These are phyloP conservation scores for Platysternon megacephalum DNA, from an alignment of 2,113 vertebrate genomes.

Conservation along the genomic window DNA sequence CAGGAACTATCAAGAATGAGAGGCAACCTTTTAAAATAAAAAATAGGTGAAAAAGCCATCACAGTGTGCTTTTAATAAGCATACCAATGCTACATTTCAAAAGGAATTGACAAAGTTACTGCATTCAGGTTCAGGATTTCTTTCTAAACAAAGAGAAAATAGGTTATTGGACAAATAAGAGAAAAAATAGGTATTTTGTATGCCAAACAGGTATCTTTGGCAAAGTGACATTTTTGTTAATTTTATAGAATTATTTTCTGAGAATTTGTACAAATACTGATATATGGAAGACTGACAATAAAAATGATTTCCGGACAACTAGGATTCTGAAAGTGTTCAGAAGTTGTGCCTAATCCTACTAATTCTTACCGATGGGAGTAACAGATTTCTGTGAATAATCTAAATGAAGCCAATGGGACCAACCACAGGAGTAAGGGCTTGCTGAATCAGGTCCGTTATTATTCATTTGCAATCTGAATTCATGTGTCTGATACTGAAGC, in stretches of 20 bases:
- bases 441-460: not conserved
- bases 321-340: not conserved
- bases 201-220: not conserved
- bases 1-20: not conserved
- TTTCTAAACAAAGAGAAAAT: not conserved
- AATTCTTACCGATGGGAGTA: not conserved
- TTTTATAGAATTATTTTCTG: not conserved
- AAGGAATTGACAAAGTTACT: not conserved
- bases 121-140: not conserved
- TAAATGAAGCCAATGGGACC: not conserved
- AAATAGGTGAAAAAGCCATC: not conserved
- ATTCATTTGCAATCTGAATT: conserved; percentile 5
- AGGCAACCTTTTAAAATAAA: not conserved
- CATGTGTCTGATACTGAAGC: not conserved
- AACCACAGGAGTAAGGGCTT: not conserved
- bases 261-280: not conserved
- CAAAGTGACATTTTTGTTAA: not conserved
- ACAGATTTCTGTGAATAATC: not conserved
- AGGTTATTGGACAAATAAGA: not conserved
- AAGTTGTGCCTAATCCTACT: not conserved
- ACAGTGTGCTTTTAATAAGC: not conserved
- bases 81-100: not conserved
- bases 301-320: not conserved
- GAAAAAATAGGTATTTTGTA: not conserved
- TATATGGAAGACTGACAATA: not conserved